Conservation (phyloP, 2,888 invertebrate genomes). For the Trichogramma evanescens region DNA sequence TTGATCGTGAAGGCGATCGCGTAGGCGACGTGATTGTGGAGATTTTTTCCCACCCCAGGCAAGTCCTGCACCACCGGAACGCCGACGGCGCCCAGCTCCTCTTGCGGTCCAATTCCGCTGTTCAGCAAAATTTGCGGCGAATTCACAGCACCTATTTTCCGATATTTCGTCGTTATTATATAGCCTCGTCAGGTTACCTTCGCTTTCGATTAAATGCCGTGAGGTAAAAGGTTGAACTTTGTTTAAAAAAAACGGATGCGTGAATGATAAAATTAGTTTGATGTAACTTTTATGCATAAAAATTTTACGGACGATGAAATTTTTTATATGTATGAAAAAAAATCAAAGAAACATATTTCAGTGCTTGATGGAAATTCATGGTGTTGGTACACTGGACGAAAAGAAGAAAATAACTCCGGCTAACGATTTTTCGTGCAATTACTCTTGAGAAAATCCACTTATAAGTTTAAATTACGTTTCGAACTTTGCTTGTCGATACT, state of each 20-base stretch:
- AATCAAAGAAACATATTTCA: no score
- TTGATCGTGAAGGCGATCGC: conserved; percentile 73
- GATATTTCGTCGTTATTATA: no score
- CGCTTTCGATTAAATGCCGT: no score
- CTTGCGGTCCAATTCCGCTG: conserved; percentile 79
- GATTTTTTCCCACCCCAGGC: conserved; percentile 76
- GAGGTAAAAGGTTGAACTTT: no score
- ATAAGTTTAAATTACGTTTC: conserved; percentile 19
- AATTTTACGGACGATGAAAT: no score
- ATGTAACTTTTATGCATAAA: no score
- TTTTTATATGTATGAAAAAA: no score
- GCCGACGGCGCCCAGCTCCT: conserved; percentile 57
- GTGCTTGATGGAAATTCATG: no score
- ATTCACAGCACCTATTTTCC: conserved; percentile 71
- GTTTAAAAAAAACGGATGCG: no score
- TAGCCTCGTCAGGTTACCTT: no score
- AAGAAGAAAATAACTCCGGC: not conserved
- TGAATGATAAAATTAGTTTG: no score
- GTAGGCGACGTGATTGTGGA: conserved; percentile 80
- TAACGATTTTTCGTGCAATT: not conserved
- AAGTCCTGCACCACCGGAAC: conserved; percentile 65
- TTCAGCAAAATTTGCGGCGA: conserved; percentile 87
- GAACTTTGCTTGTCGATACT: not conserved
- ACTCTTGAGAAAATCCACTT: not conserved
- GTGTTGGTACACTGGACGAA: no score